phyloP scores from a whole-genome alignment of 2,888 invertebrate genomes.

The Pachydiplax longipennis region DNA sequence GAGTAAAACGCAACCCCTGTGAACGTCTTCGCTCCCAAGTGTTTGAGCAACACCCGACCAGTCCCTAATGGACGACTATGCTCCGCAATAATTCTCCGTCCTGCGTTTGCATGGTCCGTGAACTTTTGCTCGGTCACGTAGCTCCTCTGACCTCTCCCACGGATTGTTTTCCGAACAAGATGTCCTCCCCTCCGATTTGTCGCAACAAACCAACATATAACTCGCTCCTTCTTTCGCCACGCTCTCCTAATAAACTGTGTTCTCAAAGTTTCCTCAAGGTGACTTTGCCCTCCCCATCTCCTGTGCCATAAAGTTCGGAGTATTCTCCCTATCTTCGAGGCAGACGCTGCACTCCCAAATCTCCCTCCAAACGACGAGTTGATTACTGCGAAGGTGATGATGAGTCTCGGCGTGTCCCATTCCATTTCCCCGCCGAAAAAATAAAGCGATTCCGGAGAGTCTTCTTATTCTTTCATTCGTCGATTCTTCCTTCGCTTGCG shows the following conservation, averaged over 20 bases:
- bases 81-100: too few relatives aligned
- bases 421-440: background rate
- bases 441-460: background rate
- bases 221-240: background rate
- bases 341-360: background rate
- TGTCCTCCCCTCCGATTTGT: background rate
- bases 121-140: background rate
- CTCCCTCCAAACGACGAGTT: background rate
- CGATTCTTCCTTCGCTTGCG: background rate
- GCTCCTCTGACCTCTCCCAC: background rate
- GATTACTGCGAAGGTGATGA: background rate
- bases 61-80: too few relatives aligned
- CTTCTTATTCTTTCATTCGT: background rate
- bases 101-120: background rate
- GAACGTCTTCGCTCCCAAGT: background rate
- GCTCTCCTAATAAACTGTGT: background rate
- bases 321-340: background rate
- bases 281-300: background rate
- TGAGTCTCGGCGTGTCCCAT: background rate
- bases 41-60: too few relatives aligned
- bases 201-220: background rate
- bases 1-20: background rate
- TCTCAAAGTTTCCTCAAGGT: background rate
- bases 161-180: background rate
- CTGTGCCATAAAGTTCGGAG: too few relatives aligned